Conservation (phyloP, 2,888 invertebrate genomes). For the Mechanitis messenoides region DNA sequence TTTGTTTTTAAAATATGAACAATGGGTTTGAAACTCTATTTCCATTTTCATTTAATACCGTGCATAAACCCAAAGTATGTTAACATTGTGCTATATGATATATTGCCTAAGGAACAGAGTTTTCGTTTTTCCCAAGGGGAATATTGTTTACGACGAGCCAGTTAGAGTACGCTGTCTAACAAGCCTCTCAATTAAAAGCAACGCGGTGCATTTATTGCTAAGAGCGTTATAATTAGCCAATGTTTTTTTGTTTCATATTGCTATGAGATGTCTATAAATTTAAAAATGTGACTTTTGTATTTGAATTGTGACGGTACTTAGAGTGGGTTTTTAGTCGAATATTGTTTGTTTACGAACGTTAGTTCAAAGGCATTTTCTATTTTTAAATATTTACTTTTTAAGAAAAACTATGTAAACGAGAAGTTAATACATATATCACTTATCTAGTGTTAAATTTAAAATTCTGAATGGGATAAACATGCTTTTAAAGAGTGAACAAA, state of each 20-base stretch:
- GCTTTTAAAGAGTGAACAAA: too few species aligned
- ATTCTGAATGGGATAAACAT: too few species aligned
- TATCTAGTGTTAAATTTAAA: too few species aligned
- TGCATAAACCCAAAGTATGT: background rate
- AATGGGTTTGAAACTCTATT: background rate
- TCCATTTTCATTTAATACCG: background rate
- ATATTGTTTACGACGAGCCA: conserved; percentile 18
- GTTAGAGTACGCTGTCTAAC: conserved; percentile 25
- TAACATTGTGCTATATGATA: background rate
- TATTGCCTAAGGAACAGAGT: conserved; percentile 16
- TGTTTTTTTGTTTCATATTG: conserved; percentile 8
- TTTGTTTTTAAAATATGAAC: too few species aligned
- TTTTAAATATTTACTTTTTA: too few species aligned
- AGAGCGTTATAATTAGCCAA: conserved; percentile 21
- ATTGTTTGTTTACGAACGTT: too few species aligned
- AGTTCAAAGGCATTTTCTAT: too few species aligned
- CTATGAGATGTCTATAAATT: conserved; percentile 18
- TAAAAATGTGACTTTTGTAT: conserved; percentile 14
- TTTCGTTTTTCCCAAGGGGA: conserved; percentile 19
- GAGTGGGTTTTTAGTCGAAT: background rate
- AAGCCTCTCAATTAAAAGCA: conserved; percentile 27
- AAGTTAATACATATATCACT: too few species aligned
- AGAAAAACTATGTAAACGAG: too few species aligned
- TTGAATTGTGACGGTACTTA: background rate
- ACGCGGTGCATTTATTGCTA: conserved; percentile 24